Percentiles rank a stretch among this genome's conserved stretches.
Evolutionary conservation across 92 coral and sea anemone species (phyloP).

Genomic region (Meandrina meandrites): DNA sequence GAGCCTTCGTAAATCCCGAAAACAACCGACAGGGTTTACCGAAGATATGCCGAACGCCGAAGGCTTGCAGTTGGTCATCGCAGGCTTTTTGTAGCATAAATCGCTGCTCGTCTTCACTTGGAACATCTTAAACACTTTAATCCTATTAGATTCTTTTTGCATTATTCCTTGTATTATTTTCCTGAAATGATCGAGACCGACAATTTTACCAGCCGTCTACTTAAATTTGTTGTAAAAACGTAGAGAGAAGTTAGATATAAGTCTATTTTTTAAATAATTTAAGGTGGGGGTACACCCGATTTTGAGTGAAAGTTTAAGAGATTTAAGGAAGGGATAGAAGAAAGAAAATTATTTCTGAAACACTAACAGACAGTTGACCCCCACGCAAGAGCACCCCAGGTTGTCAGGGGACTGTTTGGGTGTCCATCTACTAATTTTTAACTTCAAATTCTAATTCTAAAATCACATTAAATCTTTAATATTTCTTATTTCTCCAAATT

Average conservation of each 20-base stretch:
- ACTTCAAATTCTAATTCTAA: no score
- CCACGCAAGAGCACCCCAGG: no score
- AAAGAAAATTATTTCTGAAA: no score
- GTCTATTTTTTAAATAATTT: no score
- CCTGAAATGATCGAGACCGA: neutral
- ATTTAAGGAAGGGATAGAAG: no score
- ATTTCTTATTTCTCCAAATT: no score
- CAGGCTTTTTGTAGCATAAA: neutral
- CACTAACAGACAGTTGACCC: no score
- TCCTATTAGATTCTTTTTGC: neutral
- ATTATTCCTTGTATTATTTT: neutral
- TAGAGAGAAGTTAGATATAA: neutral
- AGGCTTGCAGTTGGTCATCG: neutral
- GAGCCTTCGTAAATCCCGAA: neutral
- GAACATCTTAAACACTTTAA: neutral
- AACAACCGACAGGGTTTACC: slow-evolving; percentile 5
- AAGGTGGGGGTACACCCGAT: no score
- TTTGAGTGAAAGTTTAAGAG: no score
- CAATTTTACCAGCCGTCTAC: neutral
- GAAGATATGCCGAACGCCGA: neutral
- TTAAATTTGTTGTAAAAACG: neutral
- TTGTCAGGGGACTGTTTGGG: no score
- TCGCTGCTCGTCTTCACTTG: neutral
- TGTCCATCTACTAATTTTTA: no score
- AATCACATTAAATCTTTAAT: no score